These are phyloP conservation scores for Paedocypris micromegethes DNA, from an alignment of 2,797 vertebrate species.

Conservation along the genomic window DNA sequence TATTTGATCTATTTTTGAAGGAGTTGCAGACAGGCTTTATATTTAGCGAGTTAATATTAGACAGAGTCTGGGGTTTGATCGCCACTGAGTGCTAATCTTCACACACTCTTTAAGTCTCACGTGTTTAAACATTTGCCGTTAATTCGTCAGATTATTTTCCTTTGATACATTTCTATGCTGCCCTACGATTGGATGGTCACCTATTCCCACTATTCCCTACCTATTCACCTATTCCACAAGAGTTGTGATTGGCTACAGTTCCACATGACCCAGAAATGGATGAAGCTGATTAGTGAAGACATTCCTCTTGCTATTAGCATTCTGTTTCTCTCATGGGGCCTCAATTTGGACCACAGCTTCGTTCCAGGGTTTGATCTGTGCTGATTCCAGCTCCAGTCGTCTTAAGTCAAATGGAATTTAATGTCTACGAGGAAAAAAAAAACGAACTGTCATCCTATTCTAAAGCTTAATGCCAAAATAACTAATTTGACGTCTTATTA, in stretches of 20 bases:
- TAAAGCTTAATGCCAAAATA: constrained; percentile 28
- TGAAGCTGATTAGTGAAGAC: not conserved
- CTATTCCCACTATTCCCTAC: too few species aligned
- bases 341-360: constrained; percentile 3
- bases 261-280: too few species aligned
- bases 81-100: constrained; percentile 16
- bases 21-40: constrained; percentile 30
- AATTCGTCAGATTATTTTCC: too few species aligned
- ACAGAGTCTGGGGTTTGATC: constrained; percentile 32
- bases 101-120: not conserved
- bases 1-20: constrained; percentile 41
- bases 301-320: not conserved
- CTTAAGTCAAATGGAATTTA: constrained; percentile 24
- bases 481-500: constrained; percentile 21
- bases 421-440: constrained; percentile 27
- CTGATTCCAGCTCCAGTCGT: constrained; percentile 26
- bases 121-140: too few species aligned
- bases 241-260: too few species aligned
- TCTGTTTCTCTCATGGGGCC: not conserved
- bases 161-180: too few species aligned
- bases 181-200: too few species aligned
- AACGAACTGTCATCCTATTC: constrained; percentile 15
- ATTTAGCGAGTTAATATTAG: constrained; percentile 43
- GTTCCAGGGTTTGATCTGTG: constrained; percentile 17
- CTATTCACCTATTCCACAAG: too few species aligned